Percentiles rank a stretch among this genome's conserved stretches.
Conservation (phyloP, 2,888 invertebrate genomes). For the Xanthia icteritia region DNA sequence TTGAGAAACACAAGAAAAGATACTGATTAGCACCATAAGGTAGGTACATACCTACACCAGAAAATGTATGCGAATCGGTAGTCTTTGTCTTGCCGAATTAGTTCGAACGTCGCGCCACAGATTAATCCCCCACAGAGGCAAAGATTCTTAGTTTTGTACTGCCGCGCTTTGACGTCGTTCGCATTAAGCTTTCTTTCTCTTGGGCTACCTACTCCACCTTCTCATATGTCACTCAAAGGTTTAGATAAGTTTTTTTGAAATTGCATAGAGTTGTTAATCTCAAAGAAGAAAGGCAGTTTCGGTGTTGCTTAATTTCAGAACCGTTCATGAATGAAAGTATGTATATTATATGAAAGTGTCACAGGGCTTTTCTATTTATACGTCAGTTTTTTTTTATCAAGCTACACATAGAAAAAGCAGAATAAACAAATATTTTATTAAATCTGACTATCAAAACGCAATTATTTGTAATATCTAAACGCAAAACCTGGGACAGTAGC, state of each 20-base stretch:
- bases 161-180: background rate
- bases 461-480: too few relatives aligned
- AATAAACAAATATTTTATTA: too few relatives aligned
- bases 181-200: background rate
- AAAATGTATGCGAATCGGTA: background rate
- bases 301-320: too few relatives aligned
- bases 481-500: too few relatives aligned
- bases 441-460: too few relatives aligned
- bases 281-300: too few relatives aligned
- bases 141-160: background rate
- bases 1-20: slow-evolving; percentile 8
- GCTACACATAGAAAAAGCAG: too few relatives aligned
- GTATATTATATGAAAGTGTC: too few relatives aligned
- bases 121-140: background rate
- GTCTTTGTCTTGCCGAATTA: background rate
- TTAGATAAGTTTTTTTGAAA: background rate
- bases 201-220: background rate
- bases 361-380: too few relatives aligned
- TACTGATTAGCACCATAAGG: slow-evolving; percentile 4
- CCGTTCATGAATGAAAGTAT: too few relatives aligned
- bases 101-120: background rate
- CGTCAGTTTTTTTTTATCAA: too few relatives aligned
- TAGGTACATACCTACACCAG: background rate
- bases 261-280: background rate
- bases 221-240: background rate